Conservation (phyloP, 2,888 invertebrate genomes). For the Tanypteryx hageni region DNA sequence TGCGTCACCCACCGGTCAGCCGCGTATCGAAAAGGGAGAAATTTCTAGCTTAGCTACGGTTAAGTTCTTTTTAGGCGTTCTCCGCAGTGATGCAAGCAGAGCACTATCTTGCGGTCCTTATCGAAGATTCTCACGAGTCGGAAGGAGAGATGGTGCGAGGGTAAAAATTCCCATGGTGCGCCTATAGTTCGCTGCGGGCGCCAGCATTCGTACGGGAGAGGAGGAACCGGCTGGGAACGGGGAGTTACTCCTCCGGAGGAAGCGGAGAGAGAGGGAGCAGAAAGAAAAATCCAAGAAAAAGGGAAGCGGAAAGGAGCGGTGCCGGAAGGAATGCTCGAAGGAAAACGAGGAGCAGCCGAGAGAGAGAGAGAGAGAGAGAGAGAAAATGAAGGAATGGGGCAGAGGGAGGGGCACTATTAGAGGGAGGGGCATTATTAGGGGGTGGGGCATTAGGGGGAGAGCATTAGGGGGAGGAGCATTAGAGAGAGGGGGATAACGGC, state of each 20-base stretch:
- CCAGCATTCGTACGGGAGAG: constrained; percentile 1
- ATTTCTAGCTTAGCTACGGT: background rate
- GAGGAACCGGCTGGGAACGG: no score
- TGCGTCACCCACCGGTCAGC: constrained; percentile 4
- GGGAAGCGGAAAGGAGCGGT: constrained; percentile 2
- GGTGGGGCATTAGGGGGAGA: no score
- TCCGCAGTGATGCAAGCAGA: background rate
- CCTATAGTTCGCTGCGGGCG: constrained; percentile 19
- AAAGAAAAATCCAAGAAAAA: background rate
- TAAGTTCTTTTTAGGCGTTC: no score
- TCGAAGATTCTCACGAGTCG: background rate
- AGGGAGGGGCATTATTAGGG: no score
- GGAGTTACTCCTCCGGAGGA: background rate
- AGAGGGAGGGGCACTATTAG: background rate
- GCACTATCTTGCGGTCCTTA: no score
- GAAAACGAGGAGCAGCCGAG: background rate
- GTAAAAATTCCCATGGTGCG: constrained; percentile 14
- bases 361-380: no score
- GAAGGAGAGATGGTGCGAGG: background rate
- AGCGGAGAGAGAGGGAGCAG: background rate
- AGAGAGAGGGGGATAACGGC: background rate
- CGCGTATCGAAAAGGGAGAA: background rate
- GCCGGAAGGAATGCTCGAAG: background rate
- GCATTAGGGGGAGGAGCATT: background rate
- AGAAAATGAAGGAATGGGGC: background rate